Base-by-base conservation (phyloP, 2,888 invertebrate species). In the Trachelus tabidus region DNA sequence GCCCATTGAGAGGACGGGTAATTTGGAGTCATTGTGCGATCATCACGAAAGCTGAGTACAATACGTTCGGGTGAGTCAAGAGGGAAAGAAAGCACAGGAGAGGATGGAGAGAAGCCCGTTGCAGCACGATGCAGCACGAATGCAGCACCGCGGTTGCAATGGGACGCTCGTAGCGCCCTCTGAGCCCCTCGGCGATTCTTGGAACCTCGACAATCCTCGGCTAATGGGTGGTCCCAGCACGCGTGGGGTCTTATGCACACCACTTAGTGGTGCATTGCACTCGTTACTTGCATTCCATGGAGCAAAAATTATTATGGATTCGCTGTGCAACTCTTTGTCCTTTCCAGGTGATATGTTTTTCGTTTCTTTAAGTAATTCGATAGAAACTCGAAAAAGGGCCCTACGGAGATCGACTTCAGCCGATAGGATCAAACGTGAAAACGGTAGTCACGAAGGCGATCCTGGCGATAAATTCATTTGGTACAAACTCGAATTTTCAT, bases 201-300 rank as follows among this genome's bases (percentile, higher is more conserved):
- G 81, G 86, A 87, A 87, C 84, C 79, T 81, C 83, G 80, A 83
- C 85, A 83, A 84, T 86, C 84, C 85, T 79, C 77, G 78, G 78
- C 76, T 85, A 79, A 86, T 85, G 86, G 86, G 87, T 87, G 87
- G 87, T 86, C 87, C 83, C 79, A 76, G 83, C 82, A 75, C 82
- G 78, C 83, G 83, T 80, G 84, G 75, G 83, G 82, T 81, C 83
- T 75, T 75, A 77, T 73, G 75, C 56, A 77, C 74, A 76, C 80
- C 80, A 79, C 69, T 78, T 78, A 79, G 78, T 76, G 77, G 56
- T 75, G 81, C 80, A 76, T 73, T 56, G 74, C 69, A 69, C 73
- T 68, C 73, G 71, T 31, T 9, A 31, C 31, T 71, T 31, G 71
- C 31, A 71, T 71, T 71, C 31, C 71, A 4, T 34, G 71, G 69